A percentile compares a stretch with the other conserved stretches of the same genome.
Conservation (phyloP, 1,140 invertebrate genomes). For the Drosophila bifasciata region DNA sequence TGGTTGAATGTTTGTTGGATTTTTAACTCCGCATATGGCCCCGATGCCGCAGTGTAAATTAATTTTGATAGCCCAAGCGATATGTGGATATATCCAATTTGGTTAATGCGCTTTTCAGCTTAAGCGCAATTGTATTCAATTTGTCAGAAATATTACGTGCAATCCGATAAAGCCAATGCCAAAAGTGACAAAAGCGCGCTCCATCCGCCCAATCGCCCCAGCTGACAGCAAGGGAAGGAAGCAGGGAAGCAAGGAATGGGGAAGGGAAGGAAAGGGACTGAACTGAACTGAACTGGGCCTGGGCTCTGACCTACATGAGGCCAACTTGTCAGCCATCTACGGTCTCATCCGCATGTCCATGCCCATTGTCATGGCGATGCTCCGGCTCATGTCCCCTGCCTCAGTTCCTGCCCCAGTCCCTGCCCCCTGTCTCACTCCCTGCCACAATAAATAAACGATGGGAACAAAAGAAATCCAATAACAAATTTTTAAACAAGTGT, state of each 20-base stretch:
- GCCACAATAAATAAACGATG: slow-evolving; percentile 66
- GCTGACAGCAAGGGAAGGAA: not conserved
- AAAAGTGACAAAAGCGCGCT: slow-evolving; percentile 62
- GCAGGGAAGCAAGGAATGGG: no score
- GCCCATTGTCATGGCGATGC: not conserved
- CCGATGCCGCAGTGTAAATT: slow-evolving; percentile 54
- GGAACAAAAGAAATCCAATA: slow-evolving; percentile 72
- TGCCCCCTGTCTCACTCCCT: no score
- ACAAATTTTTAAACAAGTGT: slow-evolving; percentile 82
- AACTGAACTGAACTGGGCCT: no score
- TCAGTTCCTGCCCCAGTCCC: no score
- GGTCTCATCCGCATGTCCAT: not conserved
- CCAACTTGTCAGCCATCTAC: slow-evolving; percentile 30
- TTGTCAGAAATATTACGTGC: slow-evolving; percentile 74
- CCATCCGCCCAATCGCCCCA: slow-evolving; percentile 6
- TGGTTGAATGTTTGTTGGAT: slow-evolving; percentile 9
- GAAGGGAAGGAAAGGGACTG: no score
- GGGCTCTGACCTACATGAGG: slow-evolving; percentile 39
- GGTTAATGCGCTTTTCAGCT: slow-evolving; percentile 80
- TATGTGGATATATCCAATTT: slow-evolving; percentile 76
- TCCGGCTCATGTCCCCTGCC: slow-evolving; percentile 7
- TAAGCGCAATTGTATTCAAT: slow-evolving; percentile 80
- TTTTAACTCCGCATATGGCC: slow-evolving; percentile 44
- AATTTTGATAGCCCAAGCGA: slow-evolving; percentile 49
- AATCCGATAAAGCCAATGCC: slow-evolving; percentile 77